Conservation (phyloP, 1,140 invertebrate species). For the Leptinotarsa lineolata region DNA sequence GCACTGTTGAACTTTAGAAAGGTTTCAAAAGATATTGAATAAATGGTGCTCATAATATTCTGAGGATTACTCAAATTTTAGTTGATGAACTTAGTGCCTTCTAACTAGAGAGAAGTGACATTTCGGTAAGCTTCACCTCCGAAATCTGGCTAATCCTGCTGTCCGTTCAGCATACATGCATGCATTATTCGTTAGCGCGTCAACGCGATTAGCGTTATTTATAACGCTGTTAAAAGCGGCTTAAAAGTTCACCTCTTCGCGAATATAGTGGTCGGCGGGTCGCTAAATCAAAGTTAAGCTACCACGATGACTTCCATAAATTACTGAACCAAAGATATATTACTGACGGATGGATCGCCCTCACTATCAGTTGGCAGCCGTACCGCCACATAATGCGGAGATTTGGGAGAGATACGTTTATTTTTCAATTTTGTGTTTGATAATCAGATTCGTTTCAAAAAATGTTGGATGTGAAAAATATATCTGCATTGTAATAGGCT, state of each 20-base stretch:
- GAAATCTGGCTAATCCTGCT: constrained; percentile 3
- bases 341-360: background rate
- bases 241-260: background rate
- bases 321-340: background rate
- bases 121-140: background rate
- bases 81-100: background rate
- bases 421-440: no score
- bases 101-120: background rate
- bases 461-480: no score
- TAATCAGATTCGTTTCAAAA: no score
- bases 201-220: background rate
- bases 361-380: background rate
- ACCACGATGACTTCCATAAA: constrained; percentile 1
- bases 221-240: background rate
- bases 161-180: background rate
- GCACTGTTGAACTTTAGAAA: no score
- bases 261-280: background rate
- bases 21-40: no score
- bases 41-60: no score
- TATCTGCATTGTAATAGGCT: no score
- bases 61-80: no score
- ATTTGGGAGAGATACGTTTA: no score
- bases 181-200: background rate
- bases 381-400: no score
- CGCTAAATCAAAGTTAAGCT: background rate